These are phyloP conservation scores for Orchesellides sinensis DNA, from an alignment of 2,888 invertebrate species.

Conservation along the genomic window DNA sequence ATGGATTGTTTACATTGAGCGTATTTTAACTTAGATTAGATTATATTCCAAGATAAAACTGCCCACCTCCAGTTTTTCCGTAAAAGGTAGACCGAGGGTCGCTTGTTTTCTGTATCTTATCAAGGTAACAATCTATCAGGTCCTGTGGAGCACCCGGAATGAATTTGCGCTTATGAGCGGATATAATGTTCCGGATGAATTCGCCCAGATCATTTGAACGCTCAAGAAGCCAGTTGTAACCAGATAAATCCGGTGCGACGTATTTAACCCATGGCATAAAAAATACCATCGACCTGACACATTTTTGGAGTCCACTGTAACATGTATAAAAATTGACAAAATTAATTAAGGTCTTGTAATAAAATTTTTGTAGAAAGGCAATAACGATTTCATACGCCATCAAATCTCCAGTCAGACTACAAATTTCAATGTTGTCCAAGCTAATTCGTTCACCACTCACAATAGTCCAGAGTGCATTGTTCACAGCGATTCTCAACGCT, in stretches of 20 bases:
- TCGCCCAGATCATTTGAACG: background rate
- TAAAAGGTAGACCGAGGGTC: slow-evolving; percentile 59
- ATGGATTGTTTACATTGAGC: background rate
- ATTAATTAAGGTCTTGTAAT: background rate
- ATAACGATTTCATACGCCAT: background rate
- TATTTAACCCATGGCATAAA: background rate
- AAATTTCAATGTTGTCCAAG: background rate
- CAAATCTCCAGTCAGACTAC: background rate
- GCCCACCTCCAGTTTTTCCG: slow-evolving; percentile 49
- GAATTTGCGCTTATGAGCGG: slow-evolving; percentile 12
- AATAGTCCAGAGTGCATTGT: slow-evolving; percentile 23
- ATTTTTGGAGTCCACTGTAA: background rate
- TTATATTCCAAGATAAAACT: background rate
- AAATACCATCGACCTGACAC: background rate
- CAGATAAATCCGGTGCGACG: background rate
- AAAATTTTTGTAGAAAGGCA: background rate
- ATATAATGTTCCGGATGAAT: background rate
- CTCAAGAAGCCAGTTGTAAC: background rate
- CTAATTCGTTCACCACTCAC: background rate
- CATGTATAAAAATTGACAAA: background rate
- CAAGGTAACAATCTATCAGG: slow-evolving; percentile 39
- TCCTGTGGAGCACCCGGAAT: slow-evolving; percentile 24
- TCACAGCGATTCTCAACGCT: background rate
- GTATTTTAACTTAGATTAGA: background rate
- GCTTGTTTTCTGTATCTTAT: slow-evolving; percentile 49